Evolutionary conservation across 1,140 invertebrate genomes (phyloP).

Genomic region (Matsumurasca onukii): DNA sequence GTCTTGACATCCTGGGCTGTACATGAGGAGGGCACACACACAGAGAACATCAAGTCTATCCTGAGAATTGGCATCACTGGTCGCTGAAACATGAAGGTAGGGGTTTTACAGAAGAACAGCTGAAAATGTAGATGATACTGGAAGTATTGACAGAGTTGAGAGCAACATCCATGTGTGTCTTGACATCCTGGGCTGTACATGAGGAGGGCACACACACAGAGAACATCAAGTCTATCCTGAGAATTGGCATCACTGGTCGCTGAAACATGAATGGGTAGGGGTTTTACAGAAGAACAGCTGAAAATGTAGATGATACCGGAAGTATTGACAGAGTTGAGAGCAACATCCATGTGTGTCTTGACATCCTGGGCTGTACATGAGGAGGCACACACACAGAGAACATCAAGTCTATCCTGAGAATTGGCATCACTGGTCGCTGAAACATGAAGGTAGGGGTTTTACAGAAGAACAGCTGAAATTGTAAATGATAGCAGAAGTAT

Average conservation of each 20-base stretch:
- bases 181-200: not conserved
- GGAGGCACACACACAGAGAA: not conserved
- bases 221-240: not conserved
- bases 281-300: not conserved
- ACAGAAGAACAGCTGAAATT: conserved; percentile 1
- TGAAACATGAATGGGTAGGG: not conserved
- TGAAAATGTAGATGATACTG: not conserved
- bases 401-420: not conserved
- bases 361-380: not conserved
- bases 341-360: not conserved
- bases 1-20: not conserved
- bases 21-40: not conserved
- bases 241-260: not conserved
- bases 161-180: not conserved
- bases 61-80: not conserved
- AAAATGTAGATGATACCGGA: not conserved
- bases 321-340: conserved; percentile 1
- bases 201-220: not conserved
- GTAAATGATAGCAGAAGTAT: not conserved
- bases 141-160: not conserved
- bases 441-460: not conserved
- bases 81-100: not conserved
- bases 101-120: not conserved
- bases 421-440: not conserved
- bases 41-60: conserved; percentile 2